Evolutionary conservation across 2,888 invertebrate species (phyloP).

Genomic region (Loripinus fragilis): DNA sequence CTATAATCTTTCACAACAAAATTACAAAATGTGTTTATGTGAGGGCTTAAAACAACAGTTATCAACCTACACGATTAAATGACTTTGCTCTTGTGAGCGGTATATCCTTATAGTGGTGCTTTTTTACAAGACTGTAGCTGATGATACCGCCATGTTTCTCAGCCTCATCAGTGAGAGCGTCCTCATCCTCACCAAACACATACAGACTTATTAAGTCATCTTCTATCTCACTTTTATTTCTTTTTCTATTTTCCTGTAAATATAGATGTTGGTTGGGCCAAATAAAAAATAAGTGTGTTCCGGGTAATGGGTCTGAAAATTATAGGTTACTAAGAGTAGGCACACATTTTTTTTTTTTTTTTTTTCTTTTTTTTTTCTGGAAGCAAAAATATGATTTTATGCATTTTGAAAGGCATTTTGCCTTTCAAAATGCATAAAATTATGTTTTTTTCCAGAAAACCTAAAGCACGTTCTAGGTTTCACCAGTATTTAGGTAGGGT

Average conservation of each 20-base stretch:
- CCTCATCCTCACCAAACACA: conserved; percentile 81
- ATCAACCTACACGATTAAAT: conserved; percentile 8
- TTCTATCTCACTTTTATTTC: conserved; percentile 50
- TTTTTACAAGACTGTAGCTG: conserved; percentile 70
- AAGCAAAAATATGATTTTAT: too few species aligned
- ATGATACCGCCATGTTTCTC: conserved; percentile 73
- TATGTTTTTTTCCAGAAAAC: too few species aligned
- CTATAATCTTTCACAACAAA: not conserved
- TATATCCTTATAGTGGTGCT: conserved; percentile 73
- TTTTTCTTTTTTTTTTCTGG: too few species aligned
- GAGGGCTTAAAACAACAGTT: conserved; percentile 6
- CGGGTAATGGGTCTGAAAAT: too few species aligned
- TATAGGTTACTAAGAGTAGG: too few species aligned
- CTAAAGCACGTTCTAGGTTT: too few species aligned
- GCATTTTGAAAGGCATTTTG: too few species aligned
- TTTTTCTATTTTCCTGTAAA: conserved; percentile 40
- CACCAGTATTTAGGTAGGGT: too few species aligned
- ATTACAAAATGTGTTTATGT: not conserved
- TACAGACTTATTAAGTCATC: conserved; percentile 79
- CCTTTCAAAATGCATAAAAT: too few species aligned
- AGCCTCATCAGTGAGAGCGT: conserved; percentile 72
- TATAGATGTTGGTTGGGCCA: not conserved
- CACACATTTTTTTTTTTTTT: too few species aligned
- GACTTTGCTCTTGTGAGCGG: conserved; percentile 28
- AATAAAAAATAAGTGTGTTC: too few species aligned